These are phyloP conservation scores for Chloebia gouldiae DNA, from an alignment of 2,113 vertebrate species.

Conservation along the genomic window DNA sequence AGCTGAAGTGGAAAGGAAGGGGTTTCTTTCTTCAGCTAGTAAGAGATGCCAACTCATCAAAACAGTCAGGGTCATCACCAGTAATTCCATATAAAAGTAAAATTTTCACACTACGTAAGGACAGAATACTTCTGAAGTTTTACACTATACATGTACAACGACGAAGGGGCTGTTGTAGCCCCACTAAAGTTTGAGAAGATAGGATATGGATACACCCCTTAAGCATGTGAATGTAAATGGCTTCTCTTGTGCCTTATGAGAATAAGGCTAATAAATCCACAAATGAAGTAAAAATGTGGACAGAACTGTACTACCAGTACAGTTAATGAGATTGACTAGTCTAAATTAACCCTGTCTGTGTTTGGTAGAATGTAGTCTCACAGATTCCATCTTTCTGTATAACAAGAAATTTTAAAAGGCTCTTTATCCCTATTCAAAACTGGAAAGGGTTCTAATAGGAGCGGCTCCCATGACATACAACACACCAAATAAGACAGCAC, in stretches of 20 bases:
- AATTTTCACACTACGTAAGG: not conserved
- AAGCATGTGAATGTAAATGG: not conserved
- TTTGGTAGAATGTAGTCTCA: not conserved
- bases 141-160: not conserved
- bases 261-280: not conserved
- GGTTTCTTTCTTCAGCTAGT: not conserved
- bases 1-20: not conserved
- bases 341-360: not conserved
- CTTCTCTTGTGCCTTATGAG: not conserved
- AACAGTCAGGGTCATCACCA: accelerated
- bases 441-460: not conserved
- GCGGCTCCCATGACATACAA: not conserved
- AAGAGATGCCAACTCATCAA: not conserved
- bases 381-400: not conserved
- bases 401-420: not conserved
- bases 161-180: not conserved
- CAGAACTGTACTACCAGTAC: not conserved
- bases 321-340: not conserved
- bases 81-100: not conserved
- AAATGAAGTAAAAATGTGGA: not conserved
- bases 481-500: not conserved
- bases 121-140: not conserved
- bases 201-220: not conserved
- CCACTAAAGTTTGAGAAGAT: not conserved
- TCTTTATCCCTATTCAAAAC: not conserved